Conservation (phyloP, 2,113 vertebrate species). For the Psilopsiagon aurifrons region DNA sequence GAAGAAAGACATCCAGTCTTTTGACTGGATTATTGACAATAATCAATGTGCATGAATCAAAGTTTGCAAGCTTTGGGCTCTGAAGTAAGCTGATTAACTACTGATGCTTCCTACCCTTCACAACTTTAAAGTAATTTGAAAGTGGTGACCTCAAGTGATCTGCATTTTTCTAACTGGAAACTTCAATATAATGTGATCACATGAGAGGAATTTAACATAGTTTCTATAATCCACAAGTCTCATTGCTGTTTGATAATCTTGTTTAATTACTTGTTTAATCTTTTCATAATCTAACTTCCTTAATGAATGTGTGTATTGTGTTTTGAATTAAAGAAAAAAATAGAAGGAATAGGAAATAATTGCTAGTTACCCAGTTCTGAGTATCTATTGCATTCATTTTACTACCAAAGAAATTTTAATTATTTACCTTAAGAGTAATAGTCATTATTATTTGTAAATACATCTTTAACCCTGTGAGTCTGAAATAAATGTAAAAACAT, state of each 20-base stretch:
- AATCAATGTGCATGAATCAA: background rate
- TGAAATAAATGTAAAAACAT: background rate
- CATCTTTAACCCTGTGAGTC: background rate
- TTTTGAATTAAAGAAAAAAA: slow-evolving; percentile 10
- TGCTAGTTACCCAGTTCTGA: background rate
- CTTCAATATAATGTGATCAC: background rate
- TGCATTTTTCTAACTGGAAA: background rate
- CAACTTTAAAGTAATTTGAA: background rate
- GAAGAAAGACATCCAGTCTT: background rate
- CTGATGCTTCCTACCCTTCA: background rate
- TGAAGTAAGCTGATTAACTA: background rate
- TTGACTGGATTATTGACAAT: background rate
- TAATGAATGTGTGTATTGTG: background rate
- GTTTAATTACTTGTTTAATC: background rate
- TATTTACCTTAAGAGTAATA: background rate
- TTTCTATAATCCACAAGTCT: background rate
- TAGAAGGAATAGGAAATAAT: background rate
- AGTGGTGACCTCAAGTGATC: background rate
- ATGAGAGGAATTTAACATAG: background rate
- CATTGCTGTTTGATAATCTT: background rate
- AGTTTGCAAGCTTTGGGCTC: background rate
- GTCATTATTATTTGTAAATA: background rate
- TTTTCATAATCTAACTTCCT: background rate
- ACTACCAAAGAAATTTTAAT: background rate
- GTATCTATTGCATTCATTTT: background rate